These are phyloP conservation scores for Lipophrys pholis DNA, from an alignment of 2,113 vertebrate genomes.

Conservation along the genomic window DNA sequence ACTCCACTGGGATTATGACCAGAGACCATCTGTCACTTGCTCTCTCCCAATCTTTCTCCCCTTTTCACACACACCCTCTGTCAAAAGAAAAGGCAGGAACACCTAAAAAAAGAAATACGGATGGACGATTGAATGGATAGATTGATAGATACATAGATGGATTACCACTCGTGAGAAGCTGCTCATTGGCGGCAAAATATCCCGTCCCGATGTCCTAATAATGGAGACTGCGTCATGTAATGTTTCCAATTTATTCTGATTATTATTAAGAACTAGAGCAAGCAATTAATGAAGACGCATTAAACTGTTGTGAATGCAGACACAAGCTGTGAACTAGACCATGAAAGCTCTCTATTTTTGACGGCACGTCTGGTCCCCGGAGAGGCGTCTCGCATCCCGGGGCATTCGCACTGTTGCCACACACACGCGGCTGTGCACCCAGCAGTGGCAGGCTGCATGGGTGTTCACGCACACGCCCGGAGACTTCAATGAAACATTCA, in stretches of 20 bases:
- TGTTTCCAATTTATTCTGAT: slow-evolving; percentile 40
- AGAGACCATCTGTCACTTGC: slow-evolving; percentile 63
- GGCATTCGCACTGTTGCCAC: slow-evolving; percentile 38
- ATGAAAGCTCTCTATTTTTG: slow-evolving; percentile 73
- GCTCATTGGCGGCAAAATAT: slow-evolving; percentile 9
- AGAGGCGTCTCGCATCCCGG: slow-evolving; percentile 58
- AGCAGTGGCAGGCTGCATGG: slow-evolving; percentile 5
- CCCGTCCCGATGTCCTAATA: slow-evolving; percentile 26
- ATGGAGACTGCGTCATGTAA: slow-evolving; percentile 11
- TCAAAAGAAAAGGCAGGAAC: background rate
- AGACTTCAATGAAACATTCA: slow-evolving; percentile 14
- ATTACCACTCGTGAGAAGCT: background rate
- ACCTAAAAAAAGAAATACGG: background rate
- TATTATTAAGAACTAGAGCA: slow-evolving; percentile 64
- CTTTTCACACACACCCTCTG: background rate
- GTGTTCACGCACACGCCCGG: slow-evolving; percentile 29
- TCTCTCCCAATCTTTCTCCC: background rate
- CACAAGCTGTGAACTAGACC: slow-evolving; percentile 68
- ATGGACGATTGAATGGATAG: background rate
- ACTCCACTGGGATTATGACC: slow-evolving; percentile 60
- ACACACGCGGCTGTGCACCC: slow-evolving; percentile 18
- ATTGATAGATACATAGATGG: background rate
- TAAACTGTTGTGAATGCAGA: slow-evolving; percentile 67
- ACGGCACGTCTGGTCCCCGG: slow-evolving; percentile 61
- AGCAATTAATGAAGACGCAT: slow-evolving; percentile 67